Percentiles rank a stretch among this genome's conserved stretches.
Evolutionary conservation across 2,797 vertebrate species (phyloP).

Genomic region (Adrianichthys oophorus): DNA sequence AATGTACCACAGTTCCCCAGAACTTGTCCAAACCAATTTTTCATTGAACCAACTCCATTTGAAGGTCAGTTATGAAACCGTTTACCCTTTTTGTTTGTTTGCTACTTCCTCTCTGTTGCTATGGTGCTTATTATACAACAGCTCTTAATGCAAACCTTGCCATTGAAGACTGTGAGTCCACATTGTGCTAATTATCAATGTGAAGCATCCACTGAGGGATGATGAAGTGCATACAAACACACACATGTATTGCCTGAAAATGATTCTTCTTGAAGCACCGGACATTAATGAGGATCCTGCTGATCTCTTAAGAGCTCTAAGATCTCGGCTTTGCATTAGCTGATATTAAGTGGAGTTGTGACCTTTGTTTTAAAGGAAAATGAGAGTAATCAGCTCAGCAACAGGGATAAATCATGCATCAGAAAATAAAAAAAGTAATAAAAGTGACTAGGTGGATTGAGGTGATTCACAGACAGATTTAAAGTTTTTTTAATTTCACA

Average conservation of each 20-base stretch:
- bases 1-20: no score
- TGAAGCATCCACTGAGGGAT: conserved; percentile 34
- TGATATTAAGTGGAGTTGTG: conserved; percentile 67
- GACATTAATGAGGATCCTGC: conserved; percentile 58
- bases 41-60: no score
- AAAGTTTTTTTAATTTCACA: conserved; percentile 7
- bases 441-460: conserved; percentile 21
- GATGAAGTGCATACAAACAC: background rate
- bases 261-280: conserved; percentile 42
- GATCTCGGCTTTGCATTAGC: conserved; percentile 67
- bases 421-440: conserved; percentile 43
- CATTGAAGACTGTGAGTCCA: conserved; percentile 18
- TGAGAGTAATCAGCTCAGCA: conserved; percentile 68
- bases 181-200: conserved; percentile 32
- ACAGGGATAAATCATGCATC: conserved; percentile 66
- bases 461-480: conserved; percentile 26
- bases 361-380: conserved; percentile 76
- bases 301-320: conserved; percentile 63
- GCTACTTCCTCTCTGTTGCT: conserved; percentile 9
- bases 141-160: conserved; percentile 15
- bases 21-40: no score
- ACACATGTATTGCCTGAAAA: conserved; percentile 31
- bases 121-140: conserved; percentile 22
- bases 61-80: background rate
- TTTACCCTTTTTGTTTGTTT: conserved; percentile 1